Base-by-base conservation (phyloP, 1,140 invertebrate genomes). In the Proales similis region DNA sequence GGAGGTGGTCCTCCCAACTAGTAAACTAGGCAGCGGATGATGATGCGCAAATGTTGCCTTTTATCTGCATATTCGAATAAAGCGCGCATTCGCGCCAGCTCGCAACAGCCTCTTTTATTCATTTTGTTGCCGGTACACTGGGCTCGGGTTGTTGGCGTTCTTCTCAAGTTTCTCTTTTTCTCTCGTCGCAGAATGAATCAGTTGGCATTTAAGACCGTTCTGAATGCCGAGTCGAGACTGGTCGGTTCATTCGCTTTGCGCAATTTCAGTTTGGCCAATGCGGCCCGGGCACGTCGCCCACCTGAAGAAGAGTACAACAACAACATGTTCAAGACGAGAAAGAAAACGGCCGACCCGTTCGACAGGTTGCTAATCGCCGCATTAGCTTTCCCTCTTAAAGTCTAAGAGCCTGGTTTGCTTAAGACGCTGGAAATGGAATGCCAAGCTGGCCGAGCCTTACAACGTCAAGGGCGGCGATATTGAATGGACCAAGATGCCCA, bases 1-100 rank as follows among this genome's bases (percentile, higher is more conserved):
- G 29, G 71, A 73, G 20, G 63, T 47, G n/a, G n/a, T 17, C 33
- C 65, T 22, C 62, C 64, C 5, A 65, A 65, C 27, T 64, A 65
- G 20, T 48, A 42, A 6, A 32, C 49, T 32, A n/a, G n/a, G n/a
- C n/a, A n/a, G n/a, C n/a, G n/a, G n/a, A n/a, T n/a, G n/a, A n/a
- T n/a, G n/a, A n/a, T n/a, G n/a, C n/a, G n/a, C n/a, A n/a, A n/a
- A n/a, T n/a, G n/a, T n/a, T n/a, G n/a, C n/a, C n/a, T n/a, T n/a
- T n/a, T n/a, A n/a, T n/a, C n/a, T n/a, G n/a, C n/a, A n/a, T n/a
- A n/a, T n/a, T n/a, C n/a, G n/a, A n/a, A n/a, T n/a, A n/a, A n/a
- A n/a, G n/a, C n/a, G n/a, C n/a, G n/a, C n/a, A n/a, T n/a, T n/a
- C n/a, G n/a, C n/a, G n/a, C n/a, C n/a, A n/a, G n/a, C n/a, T n/a